Evolutionary conservation across 1,140 invertebrate genomes (phyloP), one percentile per base, ranked within the genome.

Genomic region (Lordiphosa clarofinis): DNA sequence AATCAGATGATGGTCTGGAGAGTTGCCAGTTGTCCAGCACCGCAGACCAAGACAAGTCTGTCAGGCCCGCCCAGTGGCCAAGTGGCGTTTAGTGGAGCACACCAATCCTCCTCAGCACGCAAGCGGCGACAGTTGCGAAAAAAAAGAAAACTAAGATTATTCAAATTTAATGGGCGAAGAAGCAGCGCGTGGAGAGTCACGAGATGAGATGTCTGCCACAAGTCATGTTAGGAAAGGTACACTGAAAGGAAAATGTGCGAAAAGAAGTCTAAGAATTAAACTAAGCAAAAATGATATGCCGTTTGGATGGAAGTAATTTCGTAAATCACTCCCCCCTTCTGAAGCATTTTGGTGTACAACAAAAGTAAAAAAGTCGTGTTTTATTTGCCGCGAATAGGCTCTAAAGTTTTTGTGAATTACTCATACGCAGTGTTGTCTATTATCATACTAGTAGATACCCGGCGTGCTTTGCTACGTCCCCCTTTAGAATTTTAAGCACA

Each of bases 141-240:
- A 60, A n/a, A n/a, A n/a, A n/a, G n/a, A 57, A 58, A 61, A 43
- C 69, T 78, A 73, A 84, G 69, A 84, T 84, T 84, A 84, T 84
- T 84, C 78, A 84, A 84, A 84, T 84, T 84, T 84, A 84, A 84
- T 84, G 78, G 78, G 62, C 69, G 65, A 58, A 48, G 66, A 70
- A 68, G 73, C 78, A 48, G 36, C 48, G 78, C 78, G 61, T 81
- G 58, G 58, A 76, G 72, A 73, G 69, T 48, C 68, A 73, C 56
- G 58, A 67, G 68, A 63, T 54, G 69, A 62, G 46, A 64, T 67
- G 15, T 49, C 49, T 47, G 47, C 49, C 40, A 36, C 36, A 48
- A 65, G 60, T 55, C 60, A 55, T 69, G 56, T 56, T 58, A 15
- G 69, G 56, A 53, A 40, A 40, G 38, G 19, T 44, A 43, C 69